Percentiles rank a stretch among this genome's conserved stretches.
These are phyloP conservation scores for Loriculus beryllinus DNA, from an alignment of 2,797 vertebrate species.

Conservation along the genomic window DNA sequence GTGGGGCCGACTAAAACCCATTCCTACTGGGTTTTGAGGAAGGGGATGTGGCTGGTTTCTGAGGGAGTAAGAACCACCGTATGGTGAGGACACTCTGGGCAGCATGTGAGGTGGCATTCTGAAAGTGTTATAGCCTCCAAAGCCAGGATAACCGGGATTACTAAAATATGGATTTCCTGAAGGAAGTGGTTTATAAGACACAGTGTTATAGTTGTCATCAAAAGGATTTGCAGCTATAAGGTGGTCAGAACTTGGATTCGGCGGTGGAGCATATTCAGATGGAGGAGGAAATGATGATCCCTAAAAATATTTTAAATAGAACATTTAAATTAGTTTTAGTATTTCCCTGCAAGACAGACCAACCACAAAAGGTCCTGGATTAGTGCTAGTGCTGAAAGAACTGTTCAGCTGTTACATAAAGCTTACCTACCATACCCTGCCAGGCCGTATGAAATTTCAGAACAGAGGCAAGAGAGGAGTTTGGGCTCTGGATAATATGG, in stretches of 20 bases:
- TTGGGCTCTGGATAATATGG: neutral
- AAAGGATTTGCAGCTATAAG: slow-evolving; percentile 87
- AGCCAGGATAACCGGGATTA: slow-evolving; percentile 74
- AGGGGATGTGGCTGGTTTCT: slow-evolving; percentile 79
- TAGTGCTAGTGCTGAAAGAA: neutral
- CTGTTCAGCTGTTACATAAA: slow-evolving; percentile 8
- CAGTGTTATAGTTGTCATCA: slow-evolving; percentile 82
- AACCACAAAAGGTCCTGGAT: neutral
- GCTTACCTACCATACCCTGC: neutral
- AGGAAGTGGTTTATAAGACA: slow-evolving; percentile 79
- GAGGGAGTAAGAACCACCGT: slow-evolving; percentile 75
- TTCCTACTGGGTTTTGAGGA: slow-evolving; percentile 76
- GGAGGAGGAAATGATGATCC: slow-evolving; percentile 75
- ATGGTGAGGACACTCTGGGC: slow-evolving; percentile 76
- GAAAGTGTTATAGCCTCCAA: slow-evolving; percentile 77
- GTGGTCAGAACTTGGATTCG: slow-evolving; percentile 83
- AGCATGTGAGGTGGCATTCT: slow-evolving; percentile 80
- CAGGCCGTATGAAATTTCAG: slow-evolving; percentile 37
- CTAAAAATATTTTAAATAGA: slow-evolving; percentile 73
- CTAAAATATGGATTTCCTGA: slow-evolving; percentile 74
- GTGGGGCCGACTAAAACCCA: slow-evolving; percentile 77
- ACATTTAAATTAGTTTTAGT: slow-evolving; percentile 39
- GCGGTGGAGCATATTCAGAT: slow-evolving; percentile 85
- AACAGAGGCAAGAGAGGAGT: neutral
- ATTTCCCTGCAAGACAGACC: neutral